Base-by-base conservation (phyloP, 2,797 vertebrate species). In the Sparus aurata region DNA sequence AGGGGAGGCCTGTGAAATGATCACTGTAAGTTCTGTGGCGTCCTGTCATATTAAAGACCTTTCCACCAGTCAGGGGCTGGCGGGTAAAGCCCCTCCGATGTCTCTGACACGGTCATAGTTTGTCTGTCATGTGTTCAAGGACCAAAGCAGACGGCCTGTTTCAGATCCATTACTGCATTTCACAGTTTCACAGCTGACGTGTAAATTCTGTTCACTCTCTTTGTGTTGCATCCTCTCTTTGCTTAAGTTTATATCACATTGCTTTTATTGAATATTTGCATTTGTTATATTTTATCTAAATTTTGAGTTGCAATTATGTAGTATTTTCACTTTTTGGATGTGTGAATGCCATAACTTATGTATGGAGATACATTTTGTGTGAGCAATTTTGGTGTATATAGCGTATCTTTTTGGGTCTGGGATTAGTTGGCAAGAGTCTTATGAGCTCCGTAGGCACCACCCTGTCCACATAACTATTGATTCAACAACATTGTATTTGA, bases 291-390 rank as follows among this genome's bases (percentile, higher is more conserved):
- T 87, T 85, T 78, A 71, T 84, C 86, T 45, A 41, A 85, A 54
- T 87, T 84, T 38, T 83, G 53, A 82, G 57, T 73, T 80, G 54
- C 80, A 59, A 13, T 80, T 73, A 75, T 4, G 9, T 82, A 75
- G 47, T 77, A 45, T 83, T 85, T 78, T 22, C 43, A 79, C 71
- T 69, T 87, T 38, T 77, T 68, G 60, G 18, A 79, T 65, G 73
- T 83, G 70, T 85, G 76, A 88, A 77, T 83, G 77, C 52, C 61
- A 69, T 88, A 87, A 87, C 75, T 85, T 89, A 80, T 76, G 70
- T 84, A 73, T 81, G 63, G 69, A 63, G 67, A 73, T 62, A 61
- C 15, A 34, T 86, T 83, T 83, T 74, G 50, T 74, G 59, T 83
- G 80, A 66, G 64, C 57, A 53, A 53, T 85, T 90, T 82, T 84